Evolutionary conservation across 2,113 vertebrate genomes (phyloP), one percentile per base, ranked within the genome.

Genomic region (Vidua macroura): DNA sequence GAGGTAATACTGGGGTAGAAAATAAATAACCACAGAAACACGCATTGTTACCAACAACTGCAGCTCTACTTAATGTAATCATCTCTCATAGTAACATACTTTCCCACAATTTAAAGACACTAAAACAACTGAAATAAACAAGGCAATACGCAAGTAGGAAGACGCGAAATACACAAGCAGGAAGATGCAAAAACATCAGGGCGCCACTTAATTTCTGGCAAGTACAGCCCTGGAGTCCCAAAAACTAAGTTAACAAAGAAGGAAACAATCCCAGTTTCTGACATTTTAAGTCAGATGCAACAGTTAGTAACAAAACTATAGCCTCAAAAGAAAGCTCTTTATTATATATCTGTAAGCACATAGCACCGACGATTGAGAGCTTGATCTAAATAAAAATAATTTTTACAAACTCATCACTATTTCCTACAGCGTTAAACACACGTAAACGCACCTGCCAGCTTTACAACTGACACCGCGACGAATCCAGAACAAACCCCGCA

Each of bases 361-460:
- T 0, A 46, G 53, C 9, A 39, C n/a, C 12, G n/a, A n/a, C 25
- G 8, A 56, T 0, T 7, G 37, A 73, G 4, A 11, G 24, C 33
- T 62, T 11, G 5, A 30, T 11, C 6, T 23, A 58, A 68, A 46
- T 4, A 35, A 35, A 46, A 52, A 30, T 7, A 15, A 11, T 69
- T 39, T 20, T 30, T 15, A 62, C 23, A n/a, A 14, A 2, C 15
- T 48, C 81, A 91, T 68, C 56, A 5, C 66, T 68, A 35, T 91
- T 94, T 94, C 68, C 88, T 89, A 92, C 68, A 91, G 96, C 91
- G 55, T 90, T 94, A 96, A 94, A 77, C 77, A 83, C 59, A 95
- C 1, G 39, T 66, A 85, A 91, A 96, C 68, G 66, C 95, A 95
- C 92, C 96, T 93, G 86, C 79, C 92, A 63, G 87, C 66, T 96